Evolutionary conservation across 2,797 vertebrate species (phyloP).

Genomic region (Silurus aristotelis): DNA sequence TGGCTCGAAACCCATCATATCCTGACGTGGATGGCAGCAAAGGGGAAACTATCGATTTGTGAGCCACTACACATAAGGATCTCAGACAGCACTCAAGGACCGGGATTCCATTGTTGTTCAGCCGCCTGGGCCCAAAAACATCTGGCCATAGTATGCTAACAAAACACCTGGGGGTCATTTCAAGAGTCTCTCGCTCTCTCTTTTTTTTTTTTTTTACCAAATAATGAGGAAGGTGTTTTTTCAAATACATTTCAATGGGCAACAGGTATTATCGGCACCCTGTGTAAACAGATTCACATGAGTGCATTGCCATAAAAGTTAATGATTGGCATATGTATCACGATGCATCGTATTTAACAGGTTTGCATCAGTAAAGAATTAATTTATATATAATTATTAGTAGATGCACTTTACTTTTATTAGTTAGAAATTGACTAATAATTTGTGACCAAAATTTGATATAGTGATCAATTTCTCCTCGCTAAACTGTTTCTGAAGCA

Average conservation of each 20-base stretch:
- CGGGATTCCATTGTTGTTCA: constrained; percentile 4
- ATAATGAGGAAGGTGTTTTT: background rate
- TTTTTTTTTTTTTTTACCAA: background rate
- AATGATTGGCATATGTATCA: too few species aligned
- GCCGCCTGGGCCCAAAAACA: background rate
- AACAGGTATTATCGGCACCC: background rate
- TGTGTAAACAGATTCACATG: background rate
- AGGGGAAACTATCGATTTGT: constrained; percentile 21
- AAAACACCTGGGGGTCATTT: constrained; percentile 3
- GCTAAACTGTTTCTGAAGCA: too few species aligned
- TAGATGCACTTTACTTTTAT: too few species aligned
- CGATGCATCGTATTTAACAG: too few species aligned
- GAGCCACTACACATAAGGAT: background rate
- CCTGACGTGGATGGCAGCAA: constrained; percentile 7
- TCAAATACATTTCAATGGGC: background rate
- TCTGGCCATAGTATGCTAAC: background rate
- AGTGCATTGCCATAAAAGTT: too few species aligned
- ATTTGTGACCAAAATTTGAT: too few species aligned
- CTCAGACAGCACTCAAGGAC: background rate
- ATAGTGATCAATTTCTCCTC: too few species aligned
- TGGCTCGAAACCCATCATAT: constrained; percentile 29
- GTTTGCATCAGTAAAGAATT: too few species aligned
- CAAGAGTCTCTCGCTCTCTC: too few species aligned
- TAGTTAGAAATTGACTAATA: too few species aligned
- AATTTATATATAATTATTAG: too few species aligned